These are phyloP conservation scores for Lepus townsendii DNA, from an alignment of 2,797 vertebrate genomes.

Conservation along the genomic window DNA sequence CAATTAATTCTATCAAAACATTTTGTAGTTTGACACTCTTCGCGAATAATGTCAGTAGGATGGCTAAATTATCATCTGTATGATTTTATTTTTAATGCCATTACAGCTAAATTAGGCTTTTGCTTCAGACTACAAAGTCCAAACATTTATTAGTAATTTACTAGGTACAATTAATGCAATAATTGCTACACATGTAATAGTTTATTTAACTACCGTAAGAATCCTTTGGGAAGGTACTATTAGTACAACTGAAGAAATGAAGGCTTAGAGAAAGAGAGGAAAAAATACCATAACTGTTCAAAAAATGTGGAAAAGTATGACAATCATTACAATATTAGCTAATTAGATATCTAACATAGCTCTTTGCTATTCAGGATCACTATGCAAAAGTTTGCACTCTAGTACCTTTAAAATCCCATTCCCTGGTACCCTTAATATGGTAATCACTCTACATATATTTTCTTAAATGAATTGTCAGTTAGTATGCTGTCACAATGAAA, in stretches of 20 bases:
- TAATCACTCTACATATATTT: neutral
- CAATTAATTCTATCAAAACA: slow-evolving; percentile 50
- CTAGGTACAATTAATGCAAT: neutral
- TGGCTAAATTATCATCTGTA: slow-evolving; percentile 35
- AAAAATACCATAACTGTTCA: neutral
- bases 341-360: slow-evolving; percentile 7
- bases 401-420: neutral
- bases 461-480: slow-evolving; percentile 16
- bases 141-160: slow-evolving; percentile 18
- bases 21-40: slow-evolving; percentile 29
- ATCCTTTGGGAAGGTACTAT: neutral
- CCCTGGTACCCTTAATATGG: no score
- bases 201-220: neutral
- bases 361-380: neutral
- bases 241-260: slow-evolving; percentile 1
- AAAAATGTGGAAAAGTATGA: neutral
- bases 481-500: neutral
- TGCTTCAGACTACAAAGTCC: neutral
- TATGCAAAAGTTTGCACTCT: neutral
- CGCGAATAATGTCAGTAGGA: slow-evolving; percentile 7
- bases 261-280: neutral
- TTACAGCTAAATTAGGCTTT: neutral
- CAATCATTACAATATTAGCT: neutral
- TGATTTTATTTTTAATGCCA: slow-evolving; percentile 39
- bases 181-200: neutral